A percentile compares a stretch with the other conserved stretches of the same genome.
Conservation (phyloP, 2,888 invertebrate genomes). For the Eilema depressum region DNA sequence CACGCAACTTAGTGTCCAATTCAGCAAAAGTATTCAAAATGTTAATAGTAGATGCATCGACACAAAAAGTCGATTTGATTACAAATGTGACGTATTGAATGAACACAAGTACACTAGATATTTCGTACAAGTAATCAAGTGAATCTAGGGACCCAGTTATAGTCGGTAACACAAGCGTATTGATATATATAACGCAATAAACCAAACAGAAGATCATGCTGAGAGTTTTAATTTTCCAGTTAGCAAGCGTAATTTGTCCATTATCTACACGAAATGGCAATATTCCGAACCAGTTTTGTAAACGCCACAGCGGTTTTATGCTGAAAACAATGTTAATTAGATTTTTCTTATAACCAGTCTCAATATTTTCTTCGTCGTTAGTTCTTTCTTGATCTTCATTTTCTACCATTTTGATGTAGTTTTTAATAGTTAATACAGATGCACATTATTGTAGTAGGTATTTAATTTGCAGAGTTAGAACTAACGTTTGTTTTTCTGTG, state of each 20-base stretch:
- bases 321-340: not conserved
- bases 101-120: not conserved
- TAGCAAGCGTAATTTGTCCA: not conserved
- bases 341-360: not conserved
- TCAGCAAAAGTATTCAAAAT: not conserved
- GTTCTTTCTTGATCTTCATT: not conserved
- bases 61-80: not conserved
- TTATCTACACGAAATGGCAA: not conserved
- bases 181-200: not conserved
- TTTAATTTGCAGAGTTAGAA: not conserved
- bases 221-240: slow-evolving; percentile 1
- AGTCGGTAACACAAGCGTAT: not conserved
- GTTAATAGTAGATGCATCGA: not conserved
- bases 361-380: not conserved
- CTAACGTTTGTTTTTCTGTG: not conserved
- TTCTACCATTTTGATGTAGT: not conserved
- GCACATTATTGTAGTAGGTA: no score
- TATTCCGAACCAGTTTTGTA: slow-evolving; percentile 8
- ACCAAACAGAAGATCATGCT: not conserved
- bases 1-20: not conserved
- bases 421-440: not conserved
- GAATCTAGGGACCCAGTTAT: not conserved
- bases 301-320: slow-evolving; percentile 7
- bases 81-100: not conserved
- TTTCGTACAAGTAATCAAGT: not conserved